Evolutionary conservation across 1,140 invertebrate species (phyloP), one percentile per base, ranked within the genome.

Genomic region (Dendroctonus ponderosae): DNA sequence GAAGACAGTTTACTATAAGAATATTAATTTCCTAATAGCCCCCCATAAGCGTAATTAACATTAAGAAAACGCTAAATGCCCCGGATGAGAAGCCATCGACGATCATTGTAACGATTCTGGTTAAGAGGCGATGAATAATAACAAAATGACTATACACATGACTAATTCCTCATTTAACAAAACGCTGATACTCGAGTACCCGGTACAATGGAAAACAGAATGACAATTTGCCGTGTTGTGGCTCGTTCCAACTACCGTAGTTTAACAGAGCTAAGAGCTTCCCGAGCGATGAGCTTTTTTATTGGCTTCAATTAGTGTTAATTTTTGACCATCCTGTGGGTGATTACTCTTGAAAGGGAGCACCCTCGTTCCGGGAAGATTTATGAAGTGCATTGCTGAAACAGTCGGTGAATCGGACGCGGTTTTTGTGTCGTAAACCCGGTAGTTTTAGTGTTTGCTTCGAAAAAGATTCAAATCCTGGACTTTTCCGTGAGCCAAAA

Each of bases 271-370:
- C 44, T 51, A 8, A 8, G 15, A n/a, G 7, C 8, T 61, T 8
- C 7, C 26, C 7, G 11, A 39, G 48, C 12, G 38, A 50, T 12
- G 39, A 11, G 44, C n/a, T 54, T 59, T 61, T 71, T 71, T 68
- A 71, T 68, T 75, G 68, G 59, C 62, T 63, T 69, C 70, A 76
- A 76, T 76, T 76, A 72, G 71, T 71, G 70, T 72, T 75, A 76
- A 76, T 76, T 76, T 76, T 74, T 72, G 75, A 75, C 75, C 73
- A 76, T 76, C 75, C 75, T 74, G 75, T 70, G 71, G 67, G 53
- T 69, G 70, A 63, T 60, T 57, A 64, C 5, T 7, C 59, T 44
- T 53, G 54, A 60, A 67, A 68, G 72, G 71, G 70, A 61, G 62
- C 62, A 68, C 70, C 72, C 50, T 44, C 48, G 46, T 62, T 62